phyloP scores from a whole-genome alignment of 1,140 invertebrate species.

The Solen grandis region DNA sequence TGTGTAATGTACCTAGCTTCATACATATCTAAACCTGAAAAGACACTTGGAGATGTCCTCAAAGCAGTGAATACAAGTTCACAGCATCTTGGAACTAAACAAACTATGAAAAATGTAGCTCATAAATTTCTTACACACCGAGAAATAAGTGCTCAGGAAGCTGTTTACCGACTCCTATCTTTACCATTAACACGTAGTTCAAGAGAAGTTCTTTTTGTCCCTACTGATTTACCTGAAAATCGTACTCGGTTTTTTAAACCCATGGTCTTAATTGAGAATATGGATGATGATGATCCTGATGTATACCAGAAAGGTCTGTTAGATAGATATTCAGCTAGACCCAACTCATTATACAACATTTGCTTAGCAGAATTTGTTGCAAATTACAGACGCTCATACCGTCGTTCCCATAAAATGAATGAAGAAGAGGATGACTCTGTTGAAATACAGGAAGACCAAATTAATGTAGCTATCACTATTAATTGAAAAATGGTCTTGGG shows the following conservation, averaged over 20 bases:
- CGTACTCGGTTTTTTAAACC: background rate
- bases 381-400: background rate
- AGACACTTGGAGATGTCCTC: conserved; percentile 8
- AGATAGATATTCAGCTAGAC: background rate
- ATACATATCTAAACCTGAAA: conserved; percentile 27
- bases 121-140: conserved; percentile 51
- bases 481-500: background rate
- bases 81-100: conserved; percentile 6
- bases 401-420: no score
- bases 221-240: background rate
- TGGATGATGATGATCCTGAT: conserved; percentile 14
- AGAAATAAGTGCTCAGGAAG: conserved; percentile 53
- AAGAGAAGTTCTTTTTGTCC: background rate
- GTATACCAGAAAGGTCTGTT: background rate
- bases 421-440: background rate
- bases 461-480: background rate
- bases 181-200: no score
- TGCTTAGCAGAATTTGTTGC: conserved; percentile 2
- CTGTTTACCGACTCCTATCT: conserved; percentile 43
- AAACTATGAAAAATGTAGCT: conserved; percentile 34
- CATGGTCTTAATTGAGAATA: background rate
- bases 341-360: background rate
- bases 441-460: background rate
- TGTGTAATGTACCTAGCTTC: conserved; percentile 40
- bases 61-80: background rate